Conservation (phyloP, 2,888 invertebrate species). For the Odontocolon sp. region DNA sequence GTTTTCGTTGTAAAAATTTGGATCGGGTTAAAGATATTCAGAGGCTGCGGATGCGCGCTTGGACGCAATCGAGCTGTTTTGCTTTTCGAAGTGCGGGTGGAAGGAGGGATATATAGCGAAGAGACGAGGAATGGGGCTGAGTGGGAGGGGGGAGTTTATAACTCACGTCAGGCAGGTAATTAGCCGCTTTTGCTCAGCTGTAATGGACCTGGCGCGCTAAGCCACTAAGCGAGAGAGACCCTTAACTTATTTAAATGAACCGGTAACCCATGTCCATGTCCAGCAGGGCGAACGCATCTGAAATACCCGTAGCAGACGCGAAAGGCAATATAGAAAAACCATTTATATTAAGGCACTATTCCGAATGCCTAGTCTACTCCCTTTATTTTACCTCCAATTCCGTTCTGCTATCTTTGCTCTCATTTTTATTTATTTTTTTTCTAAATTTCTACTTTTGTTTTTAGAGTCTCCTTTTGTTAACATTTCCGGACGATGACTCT, state of each 20-base stretch:
- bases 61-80: constrained; percentile 12
- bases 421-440: constrained; percentile 53
- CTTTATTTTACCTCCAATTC: constrained; percentile 9
- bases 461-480: constrained; percentile 18
- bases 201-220: constrained; percentile 80
- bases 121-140: constrained; percentile 36
- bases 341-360: constrained; percentile 79
- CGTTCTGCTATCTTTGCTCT: constrained; percentile 34
- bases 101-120: constrained; percentile 56
- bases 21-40: constrained; percentile 74
- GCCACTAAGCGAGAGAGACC: constrained; percentile 77
- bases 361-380: constrained; percentile 67
- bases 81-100: constrained; percentile 52
- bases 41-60: constrained; percentile 59
- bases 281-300: constrained; percentile 53
- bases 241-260: constrained; percentile 81
- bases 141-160: constrained; percentile 75
- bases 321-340: constrained; percentile 80
- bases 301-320: constrained; percentile 70
- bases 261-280: constrained; percentile 80
- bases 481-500: constrained; percentile 17
- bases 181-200: constrained; percentile 80
- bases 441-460: constrained; percentile 28
- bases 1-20: constrained; percentile 71
- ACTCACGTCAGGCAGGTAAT: constrained; percentile 81